Base-by-base conservation (phyloP, 2,888 invertebrate genomes). In the Melanchra persicariae region DNA sequence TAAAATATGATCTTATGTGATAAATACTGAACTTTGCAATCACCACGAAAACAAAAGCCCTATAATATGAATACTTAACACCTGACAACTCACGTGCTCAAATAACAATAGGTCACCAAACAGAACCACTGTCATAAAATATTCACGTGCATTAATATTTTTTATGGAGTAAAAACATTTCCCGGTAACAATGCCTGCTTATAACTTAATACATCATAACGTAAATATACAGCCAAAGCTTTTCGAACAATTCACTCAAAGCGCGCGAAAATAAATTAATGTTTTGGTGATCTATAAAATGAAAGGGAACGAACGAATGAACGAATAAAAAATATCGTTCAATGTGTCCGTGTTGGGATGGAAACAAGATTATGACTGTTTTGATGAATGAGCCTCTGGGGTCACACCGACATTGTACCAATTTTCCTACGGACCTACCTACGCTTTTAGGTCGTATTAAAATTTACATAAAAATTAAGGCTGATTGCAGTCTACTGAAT, bases 301-400 rank as follows among this genome's bases (percentile, higher is more conserved):
- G 81, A 80, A 82, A 77, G 73, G 60, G 81, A 85, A 80, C 79
- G 83, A 86, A 87, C 62, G 79, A 77, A 74, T 77, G 78, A 90
- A 87, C 87, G 87, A 89, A 90, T 87, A 87, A 89, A 91, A 90
- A 90, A 89, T 89, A 89, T 85, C 85, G 87, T 85, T 90, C 88
- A 90, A 92, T 91, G 90, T 88, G 89, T 87, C 88, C 85, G 87
- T 87, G 90, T 89, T 87, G 87, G 84, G 79, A 81, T 86, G 88
- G 88, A 89, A 92, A 92, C 91, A 90, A 91, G 91, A 92, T 92
- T 91, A 91, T 90, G 86, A 85, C 86, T 86, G 89, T 89, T 90
- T 86, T 93, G 93, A 93, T 90, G 89, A 91, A 93, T 91, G 90
- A 87, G 87, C 77, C 93, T 79, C 90, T 67, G 68, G 91, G 91